These are phyloP conservation scores for Microplitis deprimator DNA, from an alignment of 2,888 invertebrate species.

Conservation along the genomic window DNA sequence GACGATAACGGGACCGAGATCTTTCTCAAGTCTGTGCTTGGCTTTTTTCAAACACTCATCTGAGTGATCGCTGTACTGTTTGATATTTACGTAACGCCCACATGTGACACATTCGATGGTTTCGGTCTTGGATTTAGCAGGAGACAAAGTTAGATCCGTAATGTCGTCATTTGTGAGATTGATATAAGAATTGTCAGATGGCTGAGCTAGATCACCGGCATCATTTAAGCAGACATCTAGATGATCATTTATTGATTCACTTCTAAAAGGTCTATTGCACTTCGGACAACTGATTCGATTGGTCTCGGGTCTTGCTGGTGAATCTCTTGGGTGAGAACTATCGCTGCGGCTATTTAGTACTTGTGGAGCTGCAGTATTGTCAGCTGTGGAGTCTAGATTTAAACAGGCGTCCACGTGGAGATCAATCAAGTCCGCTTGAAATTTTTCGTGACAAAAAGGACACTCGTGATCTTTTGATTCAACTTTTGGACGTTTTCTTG, in stretches of 20 bases:
- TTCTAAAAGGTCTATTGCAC: conserved; percentile 65
- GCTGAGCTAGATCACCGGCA: neutral
- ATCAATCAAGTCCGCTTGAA: neutral
- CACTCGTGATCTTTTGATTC: conserved; percentile 10
- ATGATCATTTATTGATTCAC: conserved; percentile 68
- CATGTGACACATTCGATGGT: neutral
- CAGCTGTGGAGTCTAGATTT: neutral
- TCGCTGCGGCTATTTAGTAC: neutral
- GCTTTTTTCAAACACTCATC: conserved; percentile 17
- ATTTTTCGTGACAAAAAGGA: conserved; percentile 21
- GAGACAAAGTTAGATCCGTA: neutral
- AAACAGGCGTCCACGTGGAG: neutral
- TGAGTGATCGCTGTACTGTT: neutral
- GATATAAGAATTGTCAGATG: neutral
- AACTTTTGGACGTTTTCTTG: neutral
- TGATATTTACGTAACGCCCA: neutral
- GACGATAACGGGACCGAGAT: conserved; percentile 21
- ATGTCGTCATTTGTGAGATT: neutral
- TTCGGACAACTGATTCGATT: conserved; percentile 67
- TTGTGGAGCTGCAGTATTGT: neutral
- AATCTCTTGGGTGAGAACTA: neutral
- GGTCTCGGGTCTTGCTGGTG: conserved; percentile 30
- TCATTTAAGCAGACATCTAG: conserved; percentile 55
- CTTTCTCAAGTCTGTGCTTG: neutral
- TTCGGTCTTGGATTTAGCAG: neutral